phyloP scores from a whole-genome alignment of 2,113 vertebrate genomes.

The Trogon melanurus region DNA sequence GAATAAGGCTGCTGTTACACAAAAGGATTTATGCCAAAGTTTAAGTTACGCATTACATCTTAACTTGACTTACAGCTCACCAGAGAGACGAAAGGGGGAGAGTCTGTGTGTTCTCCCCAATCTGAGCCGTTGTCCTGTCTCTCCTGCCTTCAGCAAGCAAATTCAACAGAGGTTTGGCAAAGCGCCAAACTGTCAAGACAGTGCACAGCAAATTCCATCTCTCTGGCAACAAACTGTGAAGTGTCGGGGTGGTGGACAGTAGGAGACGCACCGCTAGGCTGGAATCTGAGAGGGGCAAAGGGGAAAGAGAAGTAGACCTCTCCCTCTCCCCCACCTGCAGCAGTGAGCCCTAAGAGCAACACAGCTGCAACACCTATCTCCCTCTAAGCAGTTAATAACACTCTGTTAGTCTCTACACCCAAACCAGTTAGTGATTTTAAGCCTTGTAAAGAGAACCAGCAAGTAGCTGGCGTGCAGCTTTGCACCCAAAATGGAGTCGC shows the following conservation, averaged over 20 bases:
- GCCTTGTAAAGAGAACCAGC: not conserved
- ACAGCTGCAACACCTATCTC: not conserved
- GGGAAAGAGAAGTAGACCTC: not conserved
- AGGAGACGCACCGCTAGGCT: accelerated
- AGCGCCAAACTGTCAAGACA: not conserved
- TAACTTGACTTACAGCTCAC: not conserved
- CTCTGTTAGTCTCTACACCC: not conserved
- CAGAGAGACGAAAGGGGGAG: not conserved
- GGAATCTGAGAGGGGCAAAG: not conserved
- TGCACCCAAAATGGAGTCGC: not conserved
- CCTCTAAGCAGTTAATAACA: not conserved
- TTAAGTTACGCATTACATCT: not conserved
- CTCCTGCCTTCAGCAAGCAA: not conserved
- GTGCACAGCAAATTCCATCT: not conserved
- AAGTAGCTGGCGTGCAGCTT: not conserved
- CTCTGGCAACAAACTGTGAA: not conserved
- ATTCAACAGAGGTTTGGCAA: not conserved
- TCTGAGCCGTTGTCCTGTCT: not conserved
- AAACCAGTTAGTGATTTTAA: not conserved
- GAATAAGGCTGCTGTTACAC: not conserved
- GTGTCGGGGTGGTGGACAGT: not conserved
- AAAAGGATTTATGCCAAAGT: not conserved
- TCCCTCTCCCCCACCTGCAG: not conserved
- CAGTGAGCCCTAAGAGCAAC: not conserved
- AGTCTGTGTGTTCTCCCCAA: not conserved